These are phyloP conservation scores for Onthophagus taurus DNA, from an alignment of 1,140 invertebrate genomes.

Conservation along the genomic window DNA sequence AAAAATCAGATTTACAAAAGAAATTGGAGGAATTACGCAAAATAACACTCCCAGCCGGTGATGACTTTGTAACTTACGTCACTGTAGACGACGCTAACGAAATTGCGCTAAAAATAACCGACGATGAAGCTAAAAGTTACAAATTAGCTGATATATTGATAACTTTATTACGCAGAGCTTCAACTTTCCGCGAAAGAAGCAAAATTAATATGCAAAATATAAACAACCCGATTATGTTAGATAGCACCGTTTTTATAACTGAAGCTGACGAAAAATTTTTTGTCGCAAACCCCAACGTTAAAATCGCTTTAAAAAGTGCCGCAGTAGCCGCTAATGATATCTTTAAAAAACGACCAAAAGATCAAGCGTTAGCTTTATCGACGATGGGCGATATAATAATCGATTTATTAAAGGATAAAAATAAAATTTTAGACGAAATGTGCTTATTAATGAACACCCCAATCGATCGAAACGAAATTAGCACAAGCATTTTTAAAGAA, in stretches of 20 bases:
- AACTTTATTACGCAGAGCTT: conserved; percentile 29
- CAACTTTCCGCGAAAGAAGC: conserved; percentile 31
- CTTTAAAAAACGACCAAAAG: conserved; percentile 33
- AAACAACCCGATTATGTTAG: conserved; percentile 19
- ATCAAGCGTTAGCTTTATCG: conserved; percentile 30
- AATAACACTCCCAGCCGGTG: conserved; percentile 25
- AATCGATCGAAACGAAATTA: conserved; percentile 28
- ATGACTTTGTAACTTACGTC: conserved; percentile 30
- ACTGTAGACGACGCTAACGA: conserved; percentile 27
- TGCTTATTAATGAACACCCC: conserved; percentile 28
- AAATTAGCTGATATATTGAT: conserved; percentile 33
- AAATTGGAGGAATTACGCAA: conserved; percentile 33
- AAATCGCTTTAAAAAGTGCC: conserved; percentile 32
- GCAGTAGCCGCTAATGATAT: conserved; percentile 34
- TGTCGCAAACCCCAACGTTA: conserved; percentile 24
- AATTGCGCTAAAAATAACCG: conserved; percentile 29
- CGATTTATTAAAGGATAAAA: conserved; percentile 23
- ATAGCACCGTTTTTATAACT: conserved; percentile 18
- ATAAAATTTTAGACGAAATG: conserved; percentile 25
- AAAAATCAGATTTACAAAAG: conserved; percentile 28
- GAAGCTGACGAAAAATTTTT: conserved; percentile 29
- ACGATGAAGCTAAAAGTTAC: conserved; percentile 28
- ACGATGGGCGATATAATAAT: conserved; percentile 27
- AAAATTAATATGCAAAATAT: conserved; percentile 33
- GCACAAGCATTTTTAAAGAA: conserved; percentile 26